Evolutionary conservation across 2,113 vertebrate species (phyloP).

Genomic region (Phalacrocorax brasilianus): DNA sequence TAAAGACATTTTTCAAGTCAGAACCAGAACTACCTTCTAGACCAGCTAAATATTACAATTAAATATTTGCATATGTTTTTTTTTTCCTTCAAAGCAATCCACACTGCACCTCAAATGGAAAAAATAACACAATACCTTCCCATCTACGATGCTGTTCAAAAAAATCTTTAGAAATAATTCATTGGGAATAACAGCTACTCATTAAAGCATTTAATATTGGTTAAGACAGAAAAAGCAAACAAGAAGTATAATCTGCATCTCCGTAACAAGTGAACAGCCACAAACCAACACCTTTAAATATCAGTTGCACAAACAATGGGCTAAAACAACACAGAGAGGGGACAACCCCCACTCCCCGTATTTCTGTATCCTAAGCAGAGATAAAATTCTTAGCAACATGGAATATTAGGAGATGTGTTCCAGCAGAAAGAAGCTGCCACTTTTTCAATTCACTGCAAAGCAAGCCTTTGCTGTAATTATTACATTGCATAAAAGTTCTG

Average conservation of each 20-base stretch:
- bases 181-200: background rate
- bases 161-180: background rate
- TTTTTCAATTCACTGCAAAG: background rate
- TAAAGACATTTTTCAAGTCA: background rate
- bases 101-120: background rate
- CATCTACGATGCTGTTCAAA: background rate
- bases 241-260: background rate
- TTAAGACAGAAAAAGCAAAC: background rate
- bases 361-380: background rate
- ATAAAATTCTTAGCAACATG: background rate
- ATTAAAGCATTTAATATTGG: background rate
- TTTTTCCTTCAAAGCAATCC: background rate
- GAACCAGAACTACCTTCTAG: background rate
- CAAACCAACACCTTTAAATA: background rate
- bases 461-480: background rate
- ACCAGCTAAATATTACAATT: background rate
- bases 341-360: rapidly evolving
- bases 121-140: background rate
- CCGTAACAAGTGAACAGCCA: background rate
- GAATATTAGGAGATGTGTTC: background rate
- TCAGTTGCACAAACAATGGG: background rate
- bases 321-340: background rate
- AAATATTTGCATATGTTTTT: background rate
- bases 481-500: background rate
- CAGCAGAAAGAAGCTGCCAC: background rate